A percentile compares a stretch with the other conserved stretches of the same genome.
Conservation (phyloP, 2,888 invertebrate genomes). For the Hylaea fasciaria region DNA sequence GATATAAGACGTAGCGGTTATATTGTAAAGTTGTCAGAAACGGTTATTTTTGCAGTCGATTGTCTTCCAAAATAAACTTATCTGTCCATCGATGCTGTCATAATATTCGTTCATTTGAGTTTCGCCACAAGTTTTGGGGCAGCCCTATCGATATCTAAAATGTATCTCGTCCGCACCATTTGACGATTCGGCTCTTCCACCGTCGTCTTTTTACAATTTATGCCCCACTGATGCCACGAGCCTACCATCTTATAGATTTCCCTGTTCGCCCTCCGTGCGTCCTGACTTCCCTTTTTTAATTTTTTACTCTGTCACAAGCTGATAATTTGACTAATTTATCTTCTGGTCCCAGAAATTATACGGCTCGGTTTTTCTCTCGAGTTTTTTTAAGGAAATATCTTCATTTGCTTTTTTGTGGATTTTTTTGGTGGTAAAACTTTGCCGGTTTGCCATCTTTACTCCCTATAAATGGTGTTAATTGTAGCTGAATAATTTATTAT, state of each 20-base stretch:
- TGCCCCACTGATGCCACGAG: conserved; percentile 59
- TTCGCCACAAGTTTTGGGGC: conserved; percentile 26
- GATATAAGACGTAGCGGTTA: too few species aligned
- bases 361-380: conserved; percentile 33
- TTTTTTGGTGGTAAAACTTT: conserved; percentile 23
- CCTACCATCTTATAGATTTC: conserved; percentile 55
- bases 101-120: not conserved
- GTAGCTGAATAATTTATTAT: conserved; percentile 17
- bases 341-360: conserved; percentile 32
- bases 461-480: conserved; percentile 6
- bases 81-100: not conserved
- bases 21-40: too few species aligned
- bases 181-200: conserved; percentile 70
- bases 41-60: too few species aligned
- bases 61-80: too few species aligned
- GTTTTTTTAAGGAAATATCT: conserved; percentile 35
- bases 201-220: conserved; percentile 72
- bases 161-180: conserved; percentile 79
- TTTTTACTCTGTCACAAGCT: conserved; percentile 41
- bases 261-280: conserved; percentile 19
- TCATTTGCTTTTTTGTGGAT: conserved; percentile 23
- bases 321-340: conserved; percentile 47
- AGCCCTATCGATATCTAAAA: conserved; percentile 69
- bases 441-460: conserved; percentile 15
- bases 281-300: conserved; percentile 33